Evolutionary conservation across 2,888 invertebrate species (phyloP).

Genomic region (Empis stercorea): DNA sequence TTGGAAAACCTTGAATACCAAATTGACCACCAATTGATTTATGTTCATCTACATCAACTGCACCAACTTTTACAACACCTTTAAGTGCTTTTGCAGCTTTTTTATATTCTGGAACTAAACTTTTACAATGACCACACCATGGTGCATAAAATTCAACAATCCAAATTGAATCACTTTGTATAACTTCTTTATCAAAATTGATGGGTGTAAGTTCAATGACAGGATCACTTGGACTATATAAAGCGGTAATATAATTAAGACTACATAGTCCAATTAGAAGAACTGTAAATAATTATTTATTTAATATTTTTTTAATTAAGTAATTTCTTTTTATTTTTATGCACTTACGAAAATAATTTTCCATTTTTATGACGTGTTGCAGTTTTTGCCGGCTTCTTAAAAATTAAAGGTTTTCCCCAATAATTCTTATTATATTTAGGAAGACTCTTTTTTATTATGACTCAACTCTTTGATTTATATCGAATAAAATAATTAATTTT

Average conservation of each 20-base stretch:
- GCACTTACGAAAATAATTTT: too few species aligned
- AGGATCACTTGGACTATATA: constrained; percentile 58
- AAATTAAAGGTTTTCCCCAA: too few species aligned
- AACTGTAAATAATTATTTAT: not conserved
- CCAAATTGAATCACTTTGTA: constrained; percentile 79
- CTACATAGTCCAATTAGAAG: not conserved
- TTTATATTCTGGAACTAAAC: constrained; percentile 81
- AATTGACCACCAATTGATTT: constrained; percentile 66
- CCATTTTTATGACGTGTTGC: too few species aligned
- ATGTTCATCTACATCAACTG: constrained; percentile 84
- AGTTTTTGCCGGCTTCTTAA: too few species aligned
- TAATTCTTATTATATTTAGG: too few species aligned
- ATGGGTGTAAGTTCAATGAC: constrained; percentile 75
- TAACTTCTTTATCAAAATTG: constrained; percentile 77
- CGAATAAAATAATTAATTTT: too few species aligned
- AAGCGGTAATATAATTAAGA: constrained; percentile 23
- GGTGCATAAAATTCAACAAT: constrained; percentile 66
- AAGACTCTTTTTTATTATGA: too few species aligned
- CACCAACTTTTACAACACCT: constrained; percentile 90
- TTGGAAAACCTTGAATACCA: constrained; percentile 84
- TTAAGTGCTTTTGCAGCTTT: constrained; percentile 88
- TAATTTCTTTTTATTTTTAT: too few species aligned
- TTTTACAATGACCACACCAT: constrained; percentile 74
- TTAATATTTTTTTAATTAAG: not conserved
- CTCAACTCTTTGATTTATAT: too few species aligned